phyloP scores from a whole-genome alignment of 2,797 vertebrate species.

The Chaetophractus vellerosus region DNA sequence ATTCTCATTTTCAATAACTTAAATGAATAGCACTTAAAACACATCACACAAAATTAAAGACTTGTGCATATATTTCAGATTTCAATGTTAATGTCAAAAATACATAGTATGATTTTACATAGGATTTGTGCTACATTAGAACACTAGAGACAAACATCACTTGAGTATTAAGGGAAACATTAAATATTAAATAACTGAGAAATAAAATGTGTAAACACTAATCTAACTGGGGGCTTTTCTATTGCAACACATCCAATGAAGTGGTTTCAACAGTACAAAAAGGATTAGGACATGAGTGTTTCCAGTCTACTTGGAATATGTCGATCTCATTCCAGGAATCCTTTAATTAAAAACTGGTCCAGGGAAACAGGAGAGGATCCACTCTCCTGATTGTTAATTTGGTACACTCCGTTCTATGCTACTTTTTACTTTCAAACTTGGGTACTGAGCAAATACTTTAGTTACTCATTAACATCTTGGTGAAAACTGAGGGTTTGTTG shows the following conservation, averaged over 20 bases:
- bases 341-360: conserved; percentile 92
- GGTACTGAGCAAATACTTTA: conserved; percentile 78
- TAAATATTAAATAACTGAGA: conserved; percentile 99
- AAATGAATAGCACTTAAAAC: conserved; percentile 91
- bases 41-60: conserved; percentile 92
- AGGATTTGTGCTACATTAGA: conserved; percentile 98
- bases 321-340: conserved; percentile 94
- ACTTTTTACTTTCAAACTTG: conserved; percentile 77
- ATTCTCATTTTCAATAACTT: conserved; percentile 90
- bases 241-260: conserved; percentile 99
- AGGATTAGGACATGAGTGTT: conserved; percentile 94
- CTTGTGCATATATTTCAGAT: conserved; percentile 98
- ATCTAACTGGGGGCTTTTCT: conserved; percentile 95
- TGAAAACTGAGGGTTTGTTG: conserved; percentile 97
- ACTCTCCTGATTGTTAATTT: conserved; percentile 79
- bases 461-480: conserved; percentile 94
- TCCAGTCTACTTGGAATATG: conserved; percentile 97
- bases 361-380: conserved; percentile 86
- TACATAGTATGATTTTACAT: conserved; percentile 99
- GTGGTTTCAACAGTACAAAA: conserved; percentile 99
- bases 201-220: conserved; percentile 98
- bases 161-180: conserved; percentile 99
- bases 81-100: conserved; percentile 99
- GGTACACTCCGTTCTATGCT: conserved; percentile 78
- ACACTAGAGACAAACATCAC: conserved; percentile 97